Base-by-base conservation (phyloP, 2,888 invertebrate genomes). In the Agrotis ipsilon region DNA sequence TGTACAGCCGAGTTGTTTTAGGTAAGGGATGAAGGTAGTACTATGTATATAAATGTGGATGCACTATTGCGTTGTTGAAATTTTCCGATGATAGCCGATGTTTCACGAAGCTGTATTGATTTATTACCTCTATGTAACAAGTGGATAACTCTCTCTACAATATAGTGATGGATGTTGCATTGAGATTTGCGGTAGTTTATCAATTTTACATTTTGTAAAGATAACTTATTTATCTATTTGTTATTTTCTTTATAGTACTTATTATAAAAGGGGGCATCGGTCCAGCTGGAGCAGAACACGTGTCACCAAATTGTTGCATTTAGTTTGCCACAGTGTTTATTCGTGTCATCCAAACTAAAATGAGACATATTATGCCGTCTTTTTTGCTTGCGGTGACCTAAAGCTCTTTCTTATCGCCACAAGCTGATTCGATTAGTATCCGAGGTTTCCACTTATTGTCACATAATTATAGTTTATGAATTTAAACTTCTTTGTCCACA, bases 401-500 rank as follows among this genome's bases (percentile, higher is more conserved):
- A 55, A 6, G 55, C n/a, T 32, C n/a, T 32, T 32, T n/a, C n/a
- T 55, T 6, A 13, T n/a, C 11, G 45, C 3, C 16, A 16, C 4
- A 45, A 45, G 45, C 16, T 45, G 6, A 45, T 45, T 45, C 16
- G 4, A 16, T 5, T 27, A 1, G 14, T 1, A 2, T 21, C 18
- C 46, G 5, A 32, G 18, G 18, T 11, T 32, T 14, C 3, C 7
- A 2, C 19, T 19, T 2, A 24, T 1, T 13, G 27, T 4, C 1
- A n/a, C 4, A 11, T 14, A n/a, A n/a, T n/a, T n/a, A 2, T 14
- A 18, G 0, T 48, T 48, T 14, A 19, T 32, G 16, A 24, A 18
- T 14, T 4, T 21, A 0, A 21, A n/a, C n/a, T 24, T 54, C 9
- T 68, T 66, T 81, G 59, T 81, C 75, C 39, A 49, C 90, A 97